Base-by-base conservation (phyloP, 1,140 invertebrate species). In the Trichonephila clavipes region DNA sequence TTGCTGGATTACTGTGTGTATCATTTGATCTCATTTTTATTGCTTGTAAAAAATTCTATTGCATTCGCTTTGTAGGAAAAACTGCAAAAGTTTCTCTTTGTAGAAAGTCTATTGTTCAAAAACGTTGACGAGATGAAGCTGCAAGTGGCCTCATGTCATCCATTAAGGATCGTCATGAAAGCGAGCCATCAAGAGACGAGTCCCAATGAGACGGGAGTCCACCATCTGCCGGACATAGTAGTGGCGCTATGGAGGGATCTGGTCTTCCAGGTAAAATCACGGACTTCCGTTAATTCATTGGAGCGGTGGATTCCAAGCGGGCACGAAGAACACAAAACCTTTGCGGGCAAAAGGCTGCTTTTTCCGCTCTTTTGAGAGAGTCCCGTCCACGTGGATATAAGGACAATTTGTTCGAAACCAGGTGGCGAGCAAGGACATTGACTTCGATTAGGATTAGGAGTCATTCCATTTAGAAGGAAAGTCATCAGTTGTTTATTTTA, bases 211-310 rank as follows among this genome's bases (percentile, higher is more conserved):
- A 64, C 16, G 51, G n/a, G 72, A 77, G 72, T 77, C 28, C 28
- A 77, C 72, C 72, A 77, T 77, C 72, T 77, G 72, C 72, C 72
- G 72, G 72, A 77, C 72, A 77, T 77, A 34, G 72, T 28, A 77
- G 28, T 77, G 24, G 16, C 18, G 28, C 24, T 16, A 18, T 18
- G 1, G 62, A 64, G 62, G 18, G 62, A 64, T 18, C 62, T 19
- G 16, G 16, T 64, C 62, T 64, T 64, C 62, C 62, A 64, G 62
- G 62, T 64, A 64, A 16, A 64, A 64, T 64, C 62, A 77, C 72
- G 72, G 72, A 77, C 72, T 77, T 77, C 72, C 72, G 72, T 77
- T 77, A 77, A 77, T 34, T 77, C 72, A 77, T 77, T 77, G 72
- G 28, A 77, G 72, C 72, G 72, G 72, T 40, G 72, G 72, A 77